phyloP scores from a whole-genome alignment of 1,140 invertebrate species.

The Drosophila subpulchrella region DNA sequence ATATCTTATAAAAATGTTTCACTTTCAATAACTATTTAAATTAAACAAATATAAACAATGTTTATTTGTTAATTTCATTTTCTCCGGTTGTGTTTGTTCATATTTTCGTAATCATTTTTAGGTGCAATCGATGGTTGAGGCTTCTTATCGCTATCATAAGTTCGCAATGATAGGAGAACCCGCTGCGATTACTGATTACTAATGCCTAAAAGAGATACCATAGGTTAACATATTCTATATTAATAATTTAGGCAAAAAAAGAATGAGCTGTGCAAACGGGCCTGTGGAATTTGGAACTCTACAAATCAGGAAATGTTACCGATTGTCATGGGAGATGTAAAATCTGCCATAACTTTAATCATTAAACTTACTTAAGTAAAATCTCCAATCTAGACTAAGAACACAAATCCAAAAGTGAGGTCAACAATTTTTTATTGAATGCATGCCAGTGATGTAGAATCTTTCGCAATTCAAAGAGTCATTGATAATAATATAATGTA shows the following conservation, averaged over 20 bases:
- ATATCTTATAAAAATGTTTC: not conserved
- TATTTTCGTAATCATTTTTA: not conserved
- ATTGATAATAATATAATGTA: conserved; percentile 30
- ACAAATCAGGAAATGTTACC: too few relatives aligned
- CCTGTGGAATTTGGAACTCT: not conserved
- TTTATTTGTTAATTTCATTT: not conserved
- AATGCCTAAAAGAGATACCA: not conserved
- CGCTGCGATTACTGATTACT: conserved; percentile 12
- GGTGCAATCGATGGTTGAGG: not conserved
- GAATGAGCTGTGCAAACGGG: not conserved
- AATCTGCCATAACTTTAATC: too few relatives aligned
- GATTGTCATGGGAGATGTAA: not conserved
- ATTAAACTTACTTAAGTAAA: too few relatives aligned
- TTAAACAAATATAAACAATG: not conserved
- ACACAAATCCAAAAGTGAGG: conserved; percentile 4
- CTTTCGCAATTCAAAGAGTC: conserved; percentile 22
- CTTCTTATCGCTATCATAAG: conserved; percentile 28
- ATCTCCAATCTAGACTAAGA: not conserved
- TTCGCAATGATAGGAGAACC: not conserved
- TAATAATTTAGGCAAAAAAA: not conserved
- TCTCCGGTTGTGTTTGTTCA: not conserved
- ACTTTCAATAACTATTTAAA: not conserved
- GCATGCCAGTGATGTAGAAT: conserved; percentile 53
- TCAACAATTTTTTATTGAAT: conserved; percentile 70
- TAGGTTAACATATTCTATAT: not conserved